These are phyloP conservation scores for Prostheceraeus crozeri DNA, from an alignment of 2,888 invertebrate genomes.

Conservation along the genomic window DNA sequence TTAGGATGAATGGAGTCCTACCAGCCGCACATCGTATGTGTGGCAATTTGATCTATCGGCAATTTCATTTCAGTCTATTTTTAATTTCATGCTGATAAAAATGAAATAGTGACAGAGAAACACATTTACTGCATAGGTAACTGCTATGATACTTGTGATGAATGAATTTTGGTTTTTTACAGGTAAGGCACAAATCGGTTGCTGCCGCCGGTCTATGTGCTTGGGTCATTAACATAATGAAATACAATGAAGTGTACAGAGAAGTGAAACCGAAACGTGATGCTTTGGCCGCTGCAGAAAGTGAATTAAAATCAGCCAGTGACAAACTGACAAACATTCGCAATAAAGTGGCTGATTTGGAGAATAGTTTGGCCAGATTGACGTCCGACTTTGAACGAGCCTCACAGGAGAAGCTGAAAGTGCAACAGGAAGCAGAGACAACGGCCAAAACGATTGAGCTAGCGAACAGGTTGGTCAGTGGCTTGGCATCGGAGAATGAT, in stretches of 20 bases:
- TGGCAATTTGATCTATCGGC: no score
- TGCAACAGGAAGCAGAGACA: slow-evolving; percentile 87
- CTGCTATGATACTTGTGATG: no score
- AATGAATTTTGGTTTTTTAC: no score
- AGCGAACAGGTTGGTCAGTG: slow-evolving; percentile 86
- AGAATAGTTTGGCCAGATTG: slow-evolving; percentile 75
- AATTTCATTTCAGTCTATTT: no score
- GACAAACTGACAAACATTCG: slow-evolving; percentile 78
- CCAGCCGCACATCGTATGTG: no score
- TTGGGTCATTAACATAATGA: slow-evolving; percentile 91
- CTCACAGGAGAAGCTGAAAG: slow-evolving; percentile 72
- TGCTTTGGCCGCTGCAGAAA: slow-evolving; percentile 81
- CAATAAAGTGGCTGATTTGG: slow-evolving; percentile 76
- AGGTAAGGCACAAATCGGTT: slow-evolving; percentile 81
- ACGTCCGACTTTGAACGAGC: slow-evolving; percentile 89
- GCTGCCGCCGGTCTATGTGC: slow-evolving; percentile 89
- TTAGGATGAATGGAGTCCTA: no score
- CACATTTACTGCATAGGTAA: no score
- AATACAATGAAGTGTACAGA: slow-evolving; percentile 85
- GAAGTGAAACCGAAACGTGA: slow-evolving; percentile 90
- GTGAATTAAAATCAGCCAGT: slow-evolving; percentile 78
- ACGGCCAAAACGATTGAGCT: slow-evolving; percentile 81
- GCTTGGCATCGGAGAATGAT: slow-evolving; percentile 87
- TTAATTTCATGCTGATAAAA: no score
- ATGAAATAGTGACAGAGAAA: no score